Conservation (phyloP, 2,113 vertebrate species). For the Pituophis catenifer region DNA sequence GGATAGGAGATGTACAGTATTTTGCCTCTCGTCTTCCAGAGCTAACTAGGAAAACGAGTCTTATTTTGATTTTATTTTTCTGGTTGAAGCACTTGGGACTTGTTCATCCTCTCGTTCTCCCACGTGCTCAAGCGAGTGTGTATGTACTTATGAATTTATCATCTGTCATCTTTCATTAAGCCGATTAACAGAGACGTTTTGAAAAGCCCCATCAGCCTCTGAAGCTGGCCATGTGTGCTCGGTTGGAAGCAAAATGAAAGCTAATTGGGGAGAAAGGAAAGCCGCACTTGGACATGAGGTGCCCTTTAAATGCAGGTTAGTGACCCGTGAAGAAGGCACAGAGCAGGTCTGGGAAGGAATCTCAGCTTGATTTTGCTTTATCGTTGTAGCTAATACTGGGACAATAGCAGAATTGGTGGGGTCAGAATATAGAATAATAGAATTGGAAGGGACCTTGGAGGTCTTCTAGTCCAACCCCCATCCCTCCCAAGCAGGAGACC, state of each 20-base stretch:
- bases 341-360: conserved; percentile 33
- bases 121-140: not conserved
- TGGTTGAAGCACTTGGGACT: not conserved
- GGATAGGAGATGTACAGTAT: too few relatives aligned
- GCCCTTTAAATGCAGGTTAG: conserved; percentile 61
- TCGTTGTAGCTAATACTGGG: conserved; percentile 59
- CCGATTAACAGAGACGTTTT: conserved; percentile 40
- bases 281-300: conserved; percentile 50
- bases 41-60: not conserved
- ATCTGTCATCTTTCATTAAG: conserved; percentile 12
- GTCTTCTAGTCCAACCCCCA: too few relatives aligned
- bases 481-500: too few relatives aligned
- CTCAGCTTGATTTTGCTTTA: conserved; percentile 45
- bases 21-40: not conserved
- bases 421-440: too few relatives aligned
- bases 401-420: conserved; percentile 32
- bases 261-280: conserved; percentile 60
- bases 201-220: conserved; percentile 47
- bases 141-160: conserved; percentile 23
- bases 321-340: conserved; percentile 67
- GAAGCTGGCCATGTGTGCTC: conserved; percentile 32
- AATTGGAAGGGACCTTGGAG: too few relatives aligned
- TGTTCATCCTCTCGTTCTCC: not conserved
- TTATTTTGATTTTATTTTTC: too few relatives aligned
- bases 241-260: conserved; percentile 54